Percentiles rank a stretch among this genome's conserved stretches.
phyloP scores from a whole-genome alignment of 2,113 vertebrate genomes.

The Xiphorhynchus elegans region DNA sequence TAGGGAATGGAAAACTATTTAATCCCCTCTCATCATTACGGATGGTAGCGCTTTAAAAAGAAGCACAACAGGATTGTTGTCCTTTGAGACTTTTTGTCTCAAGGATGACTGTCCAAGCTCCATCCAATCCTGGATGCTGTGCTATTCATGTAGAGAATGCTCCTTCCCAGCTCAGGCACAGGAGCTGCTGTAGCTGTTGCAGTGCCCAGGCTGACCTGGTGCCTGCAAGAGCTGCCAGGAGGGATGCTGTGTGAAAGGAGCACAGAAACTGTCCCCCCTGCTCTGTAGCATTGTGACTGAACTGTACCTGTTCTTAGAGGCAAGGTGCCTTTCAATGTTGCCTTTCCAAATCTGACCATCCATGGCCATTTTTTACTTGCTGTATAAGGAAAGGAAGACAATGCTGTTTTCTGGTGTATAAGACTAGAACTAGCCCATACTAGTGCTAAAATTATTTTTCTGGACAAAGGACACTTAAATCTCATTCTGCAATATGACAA shows the following conservation, averaged over 20 bases:
- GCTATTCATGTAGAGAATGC: neutral
- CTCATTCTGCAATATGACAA: neutral
- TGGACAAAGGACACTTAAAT: neutral
- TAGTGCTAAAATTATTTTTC: neutral
- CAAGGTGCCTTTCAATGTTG: neutral
- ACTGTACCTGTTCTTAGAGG: neutral
- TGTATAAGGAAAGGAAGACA: neutral
- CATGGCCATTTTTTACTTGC: neutral
- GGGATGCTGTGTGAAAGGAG: neutral
- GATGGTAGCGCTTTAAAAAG: neutral
- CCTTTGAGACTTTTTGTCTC: neutral
- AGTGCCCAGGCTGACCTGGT: too few relatives aligned
- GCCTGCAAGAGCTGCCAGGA: neutral
- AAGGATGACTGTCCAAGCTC: neutral
- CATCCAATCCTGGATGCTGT: neutral
- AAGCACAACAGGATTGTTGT: too few relatives aligned
- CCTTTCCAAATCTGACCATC: neutral
- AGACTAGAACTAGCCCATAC: neutral
- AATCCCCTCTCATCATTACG: fast-evolving
- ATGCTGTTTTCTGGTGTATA: fast-evolving
- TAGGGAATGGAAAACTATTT: neutral
- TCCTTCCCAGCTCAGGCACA: neutral
- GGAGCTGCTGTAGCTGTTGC: neutral
- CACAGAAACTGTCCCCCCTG: neutral
- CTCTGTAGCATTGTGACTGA: too few relatives aligned